phyloP scores from a whole-genome alignment of 1,140 invertebrate genomes.

The Drosophila sp. region DNA sequence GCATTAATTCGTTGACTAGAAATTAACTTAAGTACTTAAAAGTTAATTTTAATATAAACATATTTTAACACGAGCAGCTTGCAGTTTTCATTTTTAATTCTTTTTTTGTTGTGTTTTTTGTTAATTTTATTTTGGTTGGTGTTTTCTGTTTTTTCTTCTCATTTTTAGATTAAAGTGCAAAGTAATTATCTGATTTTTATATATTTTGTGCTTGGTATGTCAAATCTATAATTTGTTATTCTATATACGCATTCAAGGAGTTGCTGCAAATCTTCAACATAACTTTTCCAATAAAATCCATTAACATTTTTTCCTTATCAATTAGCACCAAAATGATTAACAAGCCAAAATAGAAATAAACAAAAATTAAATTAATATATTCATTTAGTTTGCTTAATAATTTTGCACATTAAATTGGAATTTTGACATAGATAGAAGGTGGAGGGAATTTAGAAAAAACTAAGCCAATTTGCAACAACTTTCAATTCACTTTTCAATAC shows the following conservation, averaged over 20 bases:
- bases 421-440: constrained; percentile 38
- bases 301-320: constrained; percentile 66
- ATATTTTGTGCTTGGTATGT: constrained; percentile 29
- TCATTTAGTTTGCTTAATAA: constrained; percentile 25
- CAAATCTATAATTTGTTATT: constrained; percentile 29
- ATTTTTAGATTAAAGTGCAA: constrained; percentile 50
- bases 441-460: constrained; percentile 43
- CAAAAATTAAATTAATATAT: constrained; percentile 31
- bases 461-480: constrained; percentile 70
- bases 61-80: constrained; percentile 51
- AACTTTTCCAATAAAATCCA: constrained; percentile 45
- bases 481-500: constrained; percentile 61
- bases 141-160: constrained; percentile 58
- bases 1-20: constrained; percentile 79
- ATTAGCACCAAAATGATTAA: constrained; percentile 80
- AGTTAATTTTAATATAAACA: constrained; percentile 47
- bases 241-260: constrained; percentile 22
- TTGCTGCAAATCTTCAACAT: constrained; percentile 70
- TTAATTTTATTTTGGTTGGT: constrained; percentile 38
- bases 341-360: constrained; percentile 37
- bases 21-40: constrained; percentile 78
- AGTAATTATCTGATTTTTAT: constrained; percentile 53
- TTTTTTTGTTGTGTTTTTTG: constrained; percentile 12
- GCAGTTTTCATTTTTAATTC: constrained; percentile 19
- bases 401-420: constrained; percentile 55